Percentiles rank a stretch among this genome's conserved stretches.
Evolutionary conservation across 2,797 vertebrate species (phyloP).

Genomic region (Melopsittacus undulatus): DNA sequence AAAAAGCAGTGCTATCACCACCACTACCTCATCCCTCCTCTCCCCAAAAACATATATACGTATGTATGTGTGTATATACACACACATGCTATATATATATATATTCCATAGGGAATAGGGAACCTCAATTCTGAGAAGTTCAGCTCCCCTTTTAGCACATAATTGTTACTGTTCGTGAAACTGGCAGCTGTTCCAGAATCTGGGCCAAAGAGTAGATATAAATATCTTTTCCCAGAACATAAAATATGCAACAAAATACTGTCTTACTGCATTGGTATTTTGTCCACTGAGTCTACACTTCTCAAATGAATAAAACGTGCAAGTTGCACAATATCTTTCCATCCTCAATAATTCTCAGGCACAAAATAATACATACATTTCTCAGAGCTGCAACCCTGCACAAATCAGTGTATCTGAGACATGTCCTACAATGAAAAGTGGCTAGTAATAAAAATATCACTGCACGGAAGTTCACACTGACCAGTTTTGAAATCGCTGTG

Average conservation of each 20-base stretch:
- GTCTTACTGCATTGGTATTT: background rate
- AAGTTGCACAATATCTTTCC: background rate
- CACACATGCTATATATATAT: no score
- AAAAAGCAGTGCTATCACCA: background rate
- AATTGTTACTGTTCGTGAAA: constrained; percentile 42
- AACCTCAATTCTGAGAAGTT: background rate
- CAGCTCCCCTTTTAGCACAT: constrained; percentile 3
- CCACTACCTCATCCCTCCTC: background rate
- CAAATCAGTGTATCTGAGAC: background rate
- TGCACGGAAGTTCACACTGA: background rate
- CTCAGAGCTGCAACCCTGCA: background rate
- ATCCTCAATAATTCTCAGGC: background rate
- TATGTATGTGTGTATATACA: background rate
- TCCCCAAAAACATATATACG: background rate
- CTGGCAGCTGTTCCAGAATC: constrained; percentile 49
- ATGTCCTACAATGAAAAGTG: background rate
- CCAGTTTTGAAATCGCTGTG: background rate
- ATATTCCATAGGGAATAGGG: background rate
- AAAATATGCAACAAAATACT: constrained; percentile 54
- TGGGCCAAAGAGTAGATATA: constrained; percentile 49
- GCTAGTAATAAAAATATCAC: background rate
- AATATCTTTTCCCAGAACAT: constrained; percentile 55
- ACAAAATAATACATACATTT: background rate
- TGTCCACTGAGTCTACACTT: background rate
- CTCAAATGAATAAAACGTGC: background rate